Conservation (phyloP, 2,113 vertebrate genomes). For the Grammomys surdaster region DNA sequence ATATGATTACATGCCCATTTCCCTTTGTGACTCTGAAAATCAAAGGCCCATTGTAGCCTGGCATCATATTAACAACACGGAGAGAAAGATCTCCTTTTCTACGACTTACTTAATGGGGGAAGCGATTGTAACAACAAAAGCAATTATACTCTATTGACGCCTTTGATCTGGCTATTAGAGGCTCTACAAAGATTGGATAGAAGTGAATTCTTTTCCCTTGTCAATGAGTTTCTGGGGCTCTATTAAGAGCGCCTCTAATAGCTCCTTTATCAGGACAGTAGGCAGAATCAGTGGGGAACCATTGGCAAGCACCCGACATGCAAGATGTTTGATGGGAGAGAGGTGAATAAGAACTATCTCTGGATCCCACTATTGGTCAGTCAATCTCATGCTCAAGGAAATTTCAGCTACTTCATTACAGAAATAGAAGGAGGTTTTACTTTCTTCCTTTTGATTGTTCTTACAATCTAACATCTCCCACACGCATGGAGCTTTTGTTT, state of each 20-base stretch:
- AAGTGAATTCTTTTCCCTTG: slow-evolving; percentile 16
- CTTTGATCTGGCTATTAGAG: background rate
- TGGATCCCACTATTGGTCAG: background rate
- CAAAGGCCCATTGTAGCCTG: background rate
- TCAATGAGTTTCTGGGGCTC: background rate
- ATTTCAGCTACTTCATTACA: background rate
- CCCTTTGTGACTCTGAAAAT: slow-evolving; percentile 8
- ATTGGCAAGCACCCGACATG: background rate
- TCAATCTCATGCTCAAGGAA: background rate
- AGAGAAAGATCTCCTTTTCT: background rate
- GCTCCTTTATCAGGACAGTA: background rate
- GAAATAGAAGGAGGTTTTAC: background rate
- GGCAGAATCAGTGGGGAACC: slow-evolving; percentile 37
- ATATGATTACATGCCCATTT: background rate
- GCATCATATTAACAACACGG: background rate
- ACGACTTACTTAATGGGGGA: background rate
- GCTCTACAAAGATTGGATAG: background rate
- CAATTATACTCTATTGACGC: too few relatives aligned
- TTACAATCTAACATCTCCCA: background rate
- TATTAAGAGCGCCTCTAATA: slow-evolving; percentile 15
- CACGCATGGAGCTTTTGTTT: background rate
- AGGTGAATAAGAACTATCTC: background rate
- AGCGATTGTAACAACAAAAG: background rate
- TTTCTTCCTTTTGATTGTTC: background rate
- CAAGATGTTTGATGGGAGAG: background rate